Evolutionary conservation across 2,797 vertebrate genomes (phyloP).

Genomic region (Chelidonichthys spinosus): DNA sequence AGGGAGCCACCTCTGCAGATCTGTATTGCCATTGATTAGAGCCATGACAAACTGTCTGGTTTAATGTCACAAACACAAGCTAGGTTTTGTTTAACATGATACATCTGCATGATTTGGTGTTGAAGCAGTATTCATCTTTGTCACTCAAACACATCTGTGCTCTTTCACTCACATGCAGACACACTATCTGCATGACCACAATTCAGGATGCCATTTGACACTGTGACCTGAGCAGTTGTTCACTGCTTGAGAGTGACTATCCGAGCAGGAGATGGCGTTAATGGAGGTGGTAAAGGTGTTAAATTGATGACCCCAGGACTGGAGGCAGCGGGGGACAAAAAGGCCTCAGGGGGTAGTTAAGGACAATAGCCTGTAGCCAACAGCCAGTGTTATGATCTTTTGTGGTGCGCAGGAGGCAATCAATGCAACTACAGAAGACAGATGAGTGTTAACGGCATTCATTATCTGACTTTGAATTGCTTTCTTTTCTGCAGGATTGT

Average conservation of each 20-base stretch:
- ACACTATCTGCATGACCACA: slow-evolving; percentile 35
- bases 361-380: slow-evolving; percentile 47
- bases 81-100: slow-evolving; percentile 4
- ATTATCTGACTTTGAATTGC: slow-evolving; percentile 19
- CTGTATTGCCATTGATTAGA: neutral
- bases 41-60: neutral
- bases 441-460: slow-evolving; percentile 51
- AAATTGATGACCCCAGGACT: slow-evolving; percentile 62
- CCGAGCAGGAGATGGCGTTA: slow-evolving; percentile 59
- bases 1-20: neutral
- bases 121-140: neutral
- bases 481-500: slow-evolving; percentile 15
- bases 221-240: slow-evolving; percentile 51
- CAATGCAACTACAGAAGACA: slow-evolving; percentile 44
- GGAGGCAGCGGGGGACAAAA: slow-evolving; percentile 55
- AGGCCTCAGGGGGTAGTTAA: slow-evolving; percentile 50
- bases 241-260: slow-evolving; percentile 32
- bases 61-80: slow-evolving; percentile 3
- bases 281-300: slow-evolving; percentile 71
- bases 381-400: slow-evolving; percentile 54
- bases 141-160: slow-evolving; percentile 1
- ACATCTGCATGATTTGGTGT: neutral
- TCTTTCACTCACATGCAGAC: slow-evolving; percentile 30
- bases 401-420: slow-evolving; percentile 44
- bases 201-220: slow-evolving; percentile 56